Base-by-base conservation (phyloP, 2,888 invertebrate genomes). In the Diarsia brunnea region DNA sequence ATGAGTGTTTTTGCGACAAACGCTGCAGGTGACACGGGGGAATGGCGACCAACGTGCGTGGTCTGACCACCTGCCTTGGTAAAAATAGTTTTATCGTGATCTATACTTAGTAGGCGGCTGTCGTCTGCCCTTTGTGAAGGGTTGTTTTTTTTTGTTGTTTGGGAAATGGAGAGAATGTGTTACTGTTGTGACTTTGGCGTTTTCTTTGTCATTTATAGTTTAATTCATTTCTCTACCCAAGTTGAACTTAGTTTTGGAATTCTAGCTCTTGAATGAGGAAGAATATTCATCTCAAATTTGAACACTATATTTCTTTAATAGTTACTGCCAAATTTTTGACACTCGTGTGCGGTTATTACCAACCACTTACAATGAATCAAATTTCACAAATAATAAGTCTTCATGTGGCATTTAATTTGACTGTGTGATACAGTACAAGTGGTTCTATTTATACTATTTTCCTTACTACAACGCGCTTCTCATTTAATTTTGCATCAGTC, bases 1-100 rank as follows among this genome's bases (percentile, higher is more conserved):
- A 76, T 85, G 91, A 92, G 78, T 82, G 91, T 95, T 95, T 95
- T 95, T 95, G 92, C 88, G 79, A 86, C 78, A 88, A 88, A 84
- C 74, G 84, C 82, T 71, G 89, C 88, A 85, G 84, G 89, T 88
- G 87, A 81, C 74, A 68, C 21, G 84, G 89, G 85, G 78, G 73
- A 78, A 74, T 78, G 81, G 84, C 84, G 82, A 75, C 43, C 76
- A 55, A 19, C 84, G 85, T 86, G 85, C 82, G 84, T 84, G 82
- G 87, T 84, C 75, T 69, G 21, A 73, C 81, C 92, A 93, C 90
- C 92, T 91, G 92, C 84, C 80, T 67, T 61, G 67, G 69, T 84
- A 83, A 82, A 84, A 82, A 84, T 89, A 84, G 82, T 71, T 68
- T 60, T 58, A 71, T 38, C 65, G 5, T 75, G 43, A 43, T 70